Evolutionary conservation across 2,888 invertebrate species (phyloP), one percentile per base, ranked within the genome.

Genomic region (Ichneumon xanthorius): DNA sequence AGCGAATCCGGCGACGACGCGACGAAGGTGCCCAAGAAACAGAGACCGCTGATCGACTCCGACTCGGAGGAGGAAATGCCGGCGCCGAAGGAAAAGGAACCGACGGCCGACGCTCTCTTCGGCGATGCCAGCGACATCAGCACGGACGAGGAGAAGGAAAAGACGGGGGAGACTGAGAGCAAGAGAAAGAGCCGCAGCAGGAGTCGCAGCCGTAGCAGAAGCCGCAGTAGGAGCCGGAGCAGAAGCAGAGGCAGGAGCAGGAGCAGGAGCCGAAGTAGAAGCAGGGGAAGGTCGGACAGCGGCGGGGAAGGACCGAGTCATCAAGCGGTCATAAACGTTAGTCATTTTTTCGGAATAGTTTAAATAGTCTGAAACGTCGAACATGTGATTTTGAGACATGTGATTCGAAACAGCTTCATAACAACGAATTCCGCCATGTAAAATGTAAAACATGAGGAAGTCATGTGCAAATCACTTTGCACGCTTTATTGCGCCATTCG

Each of bases 121-220:
- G 99, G 99, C 14, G 98, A 98, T 94, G 98, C 98, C 19, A 97
- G 98, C 86, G 98, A 98, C 93, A 98, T 98, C 67, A 98, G 98
- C 92, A 96, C 97, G 7, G 98, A 98, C 88, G 97, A 98, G 89
- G 98, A 97, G 83, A 93, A 90, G 89, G 94, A 90, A 65, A 97
- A 70, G 88, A 88, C 82, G 30, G 88, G 73, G 89, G 94, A 93
- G 82, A 93, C 89, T 45, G 94, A 92, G 45, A 92, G 91, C 33
- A 92, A 92, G 48, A 92, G 91, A 55, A 92, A 93, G 67, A 90
- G 92, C 80, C 88, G 92, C 88, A 92, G 93, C 75, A 89, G 89
- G 85, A 90, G 91, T 67, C 84, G 94, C 94, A 88, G 95, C 94
- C 93, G 95, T 53, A 92, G 93, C 76, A 87, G 92, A 88, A 91